phyloP scores from a whole-genome alignment of 2,888 invertebrate species.

The Epsilonema sp. region DNA sequence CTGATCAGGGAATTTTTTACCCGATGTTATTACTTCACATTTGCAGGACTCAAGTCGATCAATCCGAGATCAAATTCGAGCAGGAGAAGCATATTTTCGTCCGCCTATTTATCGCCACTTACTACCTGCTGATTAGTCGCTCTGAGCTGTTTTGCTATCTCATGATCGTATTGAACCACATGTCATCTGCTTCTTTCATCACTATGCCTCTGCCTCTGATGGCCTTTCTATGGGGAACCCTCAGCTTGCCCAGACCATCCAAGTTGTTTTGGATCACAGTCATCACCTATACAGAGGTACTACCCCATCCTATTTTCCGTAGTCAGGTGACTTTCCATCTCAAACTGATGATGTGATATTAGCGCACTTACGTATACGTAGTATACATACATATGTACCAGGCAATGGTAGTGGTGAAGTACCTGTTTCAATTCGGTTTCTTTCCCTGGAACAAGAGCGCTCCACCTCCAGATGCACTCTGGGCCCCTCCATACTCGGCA shows the following conservation, averaged over 20 bases:
- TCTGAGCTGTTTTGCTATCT: slow-evolving; percentile 85
- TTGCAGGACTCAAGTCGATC: too few species aligned
- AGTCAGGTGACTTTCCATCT: too few species aligned
- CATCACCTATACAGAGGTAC: slow-evolving; percentile 85
- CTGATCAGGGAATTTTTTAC: too few species aligned
- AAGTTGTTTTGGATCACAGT: slow-evolving; percentile 94
- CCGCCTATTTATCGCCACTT: slow-evolving; percentile 39
- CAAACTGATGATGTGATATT: too few species aligned
- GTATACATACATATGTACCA: slow-evolving; percentile 34
- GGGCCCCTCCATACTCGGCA: slow-evolving; percentile 66
- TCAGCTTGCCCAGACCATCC: slow-evolving; percentile 78
- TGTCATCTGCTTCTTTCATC: slow-evolving; percentile 70
- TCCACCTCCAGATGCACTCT: slow-evolving; percentile 46
- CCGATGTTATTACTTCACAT: too few species aligned
- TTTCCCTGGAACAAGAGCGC: slow-evolving; percentile 59
- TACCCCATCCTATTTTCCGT: not conserved
- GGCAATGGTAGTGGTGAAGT: slow-evolving; percentile 80
- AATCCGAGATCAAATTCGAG: not conserved
- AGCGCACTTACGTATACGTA: too few species aligned
- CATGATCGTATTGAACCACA: slow-evolving; percentile 80
- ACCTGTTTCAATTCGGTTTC: slow-evolving; percentile 82
- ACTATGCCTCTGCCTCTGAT: slow-evolving; percentile 76
- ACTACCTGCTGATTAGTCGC: slow-evolving; percentile 61
- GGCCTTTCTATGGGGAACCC: slow-evolving; percentile 93
- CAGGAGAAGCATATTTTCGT: slow-evolving; percentile 3